Evolutionary conservation across 2,113 vertebrate species (phyloP).

Genomic region (Ginglymostoma cirratum): DNA sequence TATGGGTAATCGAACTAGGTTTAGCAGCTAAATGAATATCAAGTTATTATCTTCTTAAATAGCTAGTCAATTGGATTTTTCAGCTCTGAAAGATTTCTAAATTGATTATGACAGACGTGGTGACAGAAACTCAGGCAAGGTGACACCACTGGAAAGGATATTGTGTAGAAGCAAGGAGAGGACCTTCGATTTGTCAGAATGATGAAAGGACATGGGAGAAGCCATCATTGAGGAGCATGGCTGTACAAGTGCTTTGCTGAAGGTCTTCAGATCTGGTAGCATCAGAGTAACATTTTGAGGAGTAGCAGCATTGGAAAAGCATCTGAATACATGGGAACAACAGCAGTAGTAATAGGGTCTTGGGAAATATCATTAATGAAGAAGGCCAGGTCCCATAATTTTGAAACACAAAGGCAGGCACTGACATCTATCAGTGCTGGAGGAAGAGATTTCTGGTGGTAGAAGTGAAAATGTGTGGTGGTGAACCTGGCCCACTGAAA

Average conservation of each 20-base stretch:
- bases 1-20: neutral
- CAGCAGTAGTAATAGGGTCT: neutral
- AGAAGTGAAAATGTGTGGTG: neutral
- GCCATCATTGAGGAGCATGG: neutral
- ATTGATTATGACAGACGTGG: neutral
- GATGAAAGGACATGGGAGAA: neutral
- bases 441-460: neutral
- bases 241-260: neutral
- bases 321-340: neutral
- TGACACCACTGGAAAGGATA: neutral
- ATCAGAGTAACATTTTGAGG: neutral
- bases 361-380: neutral
- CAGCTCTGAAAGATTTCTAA: neutral
- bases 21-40: neutral
- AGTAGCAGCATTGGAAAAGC: neutral
- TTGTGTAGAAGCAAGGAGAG: neutral
- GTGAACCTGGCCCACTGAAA: neutral
- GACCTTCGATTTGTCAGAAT: neutral
- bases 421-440: neutral
- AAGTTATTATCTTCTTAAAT: neutral
- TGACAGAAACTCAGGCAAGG: neutral
- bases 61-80: neutral
- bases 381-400: neutral
- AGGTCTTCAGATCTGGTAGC: neutral
- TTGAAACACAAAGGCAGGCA: neutral